Base-by-base conservation (phyloP, 2,797 vertebrate genomes). In the Kryptolebias ocellatus region DNA sequence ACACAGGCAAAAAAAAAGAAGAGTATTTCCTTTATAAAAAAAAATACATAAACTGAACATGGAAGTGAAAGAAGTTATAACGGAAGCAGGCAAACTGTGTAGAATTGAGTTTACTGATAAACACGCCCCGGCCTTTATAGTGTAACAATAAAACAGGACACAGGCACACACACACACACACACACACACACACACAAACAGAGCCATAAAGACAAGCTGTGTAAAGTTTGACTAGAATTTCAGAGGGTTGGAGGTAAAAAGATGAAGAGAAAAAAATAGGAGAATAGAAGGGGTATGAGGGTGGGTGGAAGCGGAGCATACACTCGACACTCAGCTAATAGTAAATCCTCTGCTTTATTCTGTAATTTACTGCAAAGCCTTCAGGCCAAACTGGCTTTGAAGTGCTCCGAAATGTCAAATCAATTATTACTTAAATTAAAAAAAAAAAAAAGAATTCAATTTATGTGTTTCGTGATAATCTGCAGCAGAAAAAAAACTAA, bases 381-480 rank as follows among this genome's bases (percentile, higher is more conserved):
- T 83, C 44, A 28, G 92, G 90, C 87, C 90, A 83, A 78, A 83
- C 77, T 76, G 88, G 76, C 92, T 94, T 93, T 93, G 92, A 93
- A 93, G 92, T 92, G 81, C 83, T 83, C 67, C 20, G 64, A 92
- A 93, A 92, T 90, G 90, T 93, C 90, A 91, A 93, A 93, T 92
- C 91, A 93, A 92, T 94, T 93, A 94, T 92, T 87, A 92, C 87
- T 90, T 90, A 86, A 86, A 87, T 89, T 83, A 76, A 85, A 57
- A 87, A 81, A 84, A 80, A 86, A 64, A 88, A 81, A 84, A 80
- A 86, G 64, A 88, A 86, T 90, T 92, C 89, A 90, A 91, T 94
- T 91, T 91, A 78, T 67, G 44, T 67, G 72, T 91, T 88, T 91
- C 81, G 86, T 90, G 92, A 87, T 92, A 90, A 91, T 92, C 87